These are phyloP conservation scores for Diabrotica undecimpunctata DNA, from an alignment of 1,140 invertebrate genomes.

Conservation along the genomic window DNA sequence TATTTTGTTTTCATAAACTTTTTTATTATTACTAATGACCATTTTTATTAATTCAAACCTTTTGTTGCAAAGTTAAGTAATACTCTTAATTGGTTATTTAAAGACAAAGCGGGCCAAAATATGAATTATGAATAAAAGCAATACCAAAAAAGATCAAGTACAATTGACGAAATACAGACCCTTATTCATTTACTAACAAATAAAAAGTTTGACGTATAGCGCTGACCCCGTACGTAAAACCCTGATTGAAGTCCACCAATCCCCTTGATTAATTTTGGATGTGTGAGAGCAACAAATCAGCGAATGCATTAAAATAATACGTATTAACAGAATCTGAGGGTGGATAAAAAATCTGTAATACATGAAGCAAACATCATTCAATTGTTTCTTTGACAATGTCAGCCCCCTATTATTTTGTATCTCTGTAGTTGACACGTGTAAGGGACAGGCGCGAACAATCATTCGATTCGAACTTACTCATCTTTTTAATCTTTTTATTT, in stretches of 20 bases:
- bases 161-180: no score
- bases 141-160: no score
- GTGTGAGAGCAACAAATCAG: conserved; percentile 9
- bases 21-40: no score
- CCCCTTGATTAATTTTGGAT: conserved; percentile 17
- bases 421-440: conserved; percentile 33
- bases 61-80: no score
- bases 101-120: no score
- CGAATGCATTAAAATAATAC: conserved; percentile 19
- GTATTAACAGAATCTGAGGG: conserved; percentile 17
- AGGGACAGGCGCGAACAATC: conserved; percentile 27
- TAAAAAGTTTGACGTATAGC: no score
- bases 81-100: no score
- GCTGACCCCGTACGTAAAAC: background rate
- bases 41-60: no score
- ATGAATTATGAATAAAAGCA: no score
- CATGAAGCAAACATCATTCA: conserved; percentile 35
- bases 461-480: conserved; percentile 31
- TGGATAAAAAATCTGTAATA: conserved; percentile 32
- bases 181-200: no score
- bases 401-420: conserved; percentile 31
- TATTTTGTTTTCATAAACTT: no score
- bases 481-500: conserved; percentile 35
- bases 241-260: conserved; percentile 10
- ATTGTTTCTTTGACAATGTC: conserved; percentile 22